Evolutionary conservation across 2,797 vertebrate genomes (phyloP), one percentile per base, ranked within the genome.

Genomic region (Mormyrops attenuatus): DNA sequence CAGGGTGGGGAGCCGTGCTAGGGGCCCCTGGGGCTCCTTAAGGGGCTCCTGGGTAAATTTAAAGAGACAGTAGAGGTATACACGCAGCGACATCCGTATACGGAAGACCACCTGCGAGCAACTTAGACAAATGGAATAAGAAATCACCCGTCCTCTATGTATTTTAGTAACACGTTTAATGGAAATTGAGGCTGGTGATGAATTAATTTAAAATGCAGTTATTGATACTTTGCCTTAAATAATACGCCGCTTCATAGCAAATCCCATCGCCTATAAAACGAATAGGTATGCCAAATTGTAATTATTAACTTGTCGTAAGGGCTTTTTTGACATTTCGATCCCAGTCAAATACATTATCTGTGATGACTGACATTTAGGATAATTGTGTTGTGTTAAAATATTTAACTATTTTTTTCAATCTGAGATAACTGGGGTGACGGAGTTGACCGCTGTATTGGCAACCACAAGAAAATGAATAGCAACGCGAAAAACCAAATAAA

Each of bases 11-110:
- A 97, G 96, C 97, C 96, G 94, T 95, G 96, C 96, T 96, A 96
- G 97, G 97, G 97, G 97, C 97, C 97, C 97, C 97, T 97, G 97
- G 97, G 97, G 97, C 97, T 98, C 97, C 97, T 98, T 97, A 96
- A 97, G 97, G 97, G 97, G 97, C 97, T 98, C 97, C 97, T 98
- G 97, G 97, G 97, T 98, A 98, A 98, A 98, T 98, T 98, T 98
- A 98, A 98, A 98, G 97, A 97, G 97, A 97, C 97, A 98, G 97
- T 96, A 96, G 93, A 96, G 93, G 94, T 92, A 93, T 92, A 91
- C 89, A 85, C 90, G 90, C 92, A 89, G 92, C 92, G 91, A 92
- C 89, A 93, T 93, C 91, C 92, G 91, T 91, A 92, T 92, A 93
- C 93, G 92, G 93, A 84, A 92, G 91, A 91, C 91, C 92, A 90